Evolutionary conservation across 2,797 vertebrate genomes (phyloP).

Genomic region (Pteropus rufus): DNA sequence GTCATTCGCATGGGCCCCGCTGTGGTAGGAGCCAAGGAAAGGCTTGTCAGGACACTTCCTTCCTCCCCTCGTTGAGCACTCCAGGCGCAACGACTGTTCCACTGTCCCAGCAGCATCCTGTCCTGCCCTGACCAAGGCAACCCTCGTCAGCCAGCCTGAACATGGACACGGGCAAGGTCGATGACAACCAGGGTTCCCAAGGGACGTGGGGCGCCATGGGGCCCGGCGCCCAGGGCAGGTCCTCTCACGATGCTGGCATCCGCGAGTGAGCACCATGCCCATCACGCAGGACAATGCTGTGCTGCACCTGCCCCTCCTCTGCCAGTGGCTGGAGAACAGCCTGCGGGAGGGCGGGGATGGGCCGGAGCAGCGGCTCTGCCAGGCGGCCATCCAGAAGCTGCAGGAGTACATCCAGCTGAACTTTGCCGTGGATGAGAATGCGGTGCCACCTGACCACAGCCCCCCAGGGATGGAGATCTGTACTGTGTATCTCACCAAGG

Average conservation of each 20-base stretch:
- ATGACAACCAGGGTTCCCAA: background rate
- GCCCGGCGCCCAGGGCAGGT: background rate
- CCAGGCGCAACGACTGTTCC: fast-evolving
- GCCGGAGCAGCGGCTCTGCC: constrained; percentile 84
- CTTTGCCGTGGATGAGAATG: constrained; percentile 86
- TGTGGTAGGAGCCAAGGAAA: constrained; percentile 14
- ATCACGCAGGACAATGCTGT: constrained; percentile 96
- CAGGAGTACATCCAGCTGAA: constrained; percentile 96
- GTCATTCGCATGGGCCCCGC: background rate
- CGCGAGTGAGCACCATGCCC: constrained; percentile 88
- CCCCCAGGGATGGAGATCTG: constrained; percentile 89
- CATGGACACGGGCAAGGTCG: constrained; percentile 1
- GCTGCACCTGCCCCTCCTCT: constrained; percentile 91
- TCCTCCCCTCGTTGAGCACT: background rate
- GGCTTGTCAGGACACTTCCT: background rate
- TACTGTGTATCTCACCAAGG: constrained; percentile 88
- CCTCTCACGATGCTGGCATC: constrained; percentile 83
- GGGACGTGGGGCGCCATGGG: fast-evolving
- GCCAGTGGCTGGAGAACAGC: constrained; percentile 89
- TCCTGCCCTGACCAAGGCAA: constrained; percentile 13
- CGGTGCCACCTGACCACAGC: constrained; percentile 62
- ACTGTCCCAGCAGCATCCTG: background rate
- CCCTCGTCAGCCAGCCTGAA: background rate
- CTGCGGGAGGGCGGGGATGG: constrained; percentile 78
- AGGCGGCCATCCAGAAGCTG: constrained; percentile 92